Evolutionary conservation across 2,888 invertebrate genomes (phyloP).

Genomic region (Clitarchus hookeri): DNA sequence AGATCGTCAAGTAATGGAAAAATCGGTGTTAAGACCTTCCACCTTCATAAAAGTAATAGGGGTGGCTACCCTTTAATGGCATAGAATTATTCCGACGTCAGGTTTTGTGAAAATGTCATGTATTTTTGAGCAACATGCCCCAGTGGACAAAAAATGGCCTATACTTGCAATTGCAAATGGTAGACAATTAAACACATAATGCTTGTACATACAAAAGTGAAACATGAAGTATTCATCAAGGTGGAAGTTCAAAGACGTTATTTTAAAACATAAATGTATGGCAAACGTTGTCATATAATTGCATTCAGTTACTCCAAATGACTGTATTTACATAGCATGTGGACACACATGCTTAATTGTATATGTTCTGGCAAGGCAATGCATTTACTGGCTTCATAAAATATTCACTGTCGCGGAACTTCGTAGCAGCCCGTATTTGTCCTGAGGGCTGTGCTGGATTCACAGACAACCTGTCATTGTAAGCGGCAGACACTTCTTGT

Average conservation of each 20-base stretch:
- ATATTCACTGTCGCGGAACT: background rate
- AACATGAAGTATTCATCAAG: background rate
- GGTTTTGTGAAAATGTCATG: too few species aligned
- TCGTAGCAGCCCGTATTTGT: background rate
- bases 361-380: background rate
- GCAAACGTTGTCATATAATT: background rate
- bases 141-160: too few species aligned
- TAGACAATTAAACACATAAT: background rate
- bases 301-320: background rate
- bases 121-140: too few species aligned
- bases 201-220: background rate
- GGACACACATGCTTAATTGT: background rate
- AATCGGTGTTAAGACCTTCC: too few species aligned
- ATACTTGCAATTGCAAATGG: too few species aligned
- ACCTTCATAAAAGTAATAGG: too few species aligned
- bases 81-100: too few species aligned
- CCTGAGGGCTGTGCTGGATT: background rate
- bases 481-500: background rate
- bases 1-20: too few species aligned
- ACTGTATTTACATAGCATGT: background rate
- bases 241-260: background rate
- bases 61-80: too few species aligned
- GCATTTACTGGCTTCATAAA: background rate
- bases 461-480: background rate
- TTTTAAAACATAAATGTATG: background rate